A percentile compares a stretch with the other conserved stretches of the same genome.
These are phyloP conservation scores for Bombus fervidus DNA, from an alignment of 1,140 invertebrate genomes.

Conservation along the genomic window DNA sequence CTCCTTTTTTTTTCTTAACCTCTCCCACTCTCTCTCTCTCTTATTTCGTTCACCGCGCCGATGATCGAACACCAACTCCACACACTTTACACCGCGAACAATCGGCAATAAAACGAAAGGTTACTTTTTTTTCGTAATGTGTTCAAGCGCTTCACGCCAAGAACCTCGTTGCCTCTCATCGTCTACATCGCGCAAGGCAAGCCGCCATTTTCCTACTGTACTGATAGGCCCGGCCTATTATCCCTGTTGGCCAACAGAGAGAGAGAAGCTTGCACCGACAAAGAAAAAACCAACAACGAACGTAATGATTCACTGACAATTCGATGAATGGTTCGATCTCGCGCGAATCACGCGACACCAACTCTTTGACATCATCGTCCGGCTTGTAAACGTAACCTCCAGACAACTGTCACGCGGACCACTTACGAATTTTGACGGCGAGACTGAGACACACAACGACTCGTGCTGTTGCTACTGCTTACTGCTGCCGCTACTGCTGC, in stretches of 20 bases:
- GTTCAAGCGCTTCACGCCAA: constrained; percentile 16
- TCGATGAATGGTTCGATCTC: constrained; percentile 17
- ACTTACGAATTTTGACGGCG: constrained; percentile 42
- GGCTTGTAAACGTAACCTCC: constrained; percentile 24
- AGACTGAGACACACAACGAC: constrained; percentile 41
- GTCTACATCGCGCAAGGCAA: constrained; percentile 56
- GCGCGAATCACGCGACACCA: constrained; percentile 11
- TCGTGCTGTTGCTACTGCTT: constrained; percentile 49
- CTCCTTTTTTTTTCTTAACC: not conserved
- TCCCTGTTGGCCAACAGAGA: constrained; percentile 36
- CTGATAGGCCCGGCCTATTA: constrained; percentile 65
- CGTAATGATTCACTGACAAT: constrained; percentile 38
- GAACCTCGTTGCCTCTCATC: constrained; percentile 34
- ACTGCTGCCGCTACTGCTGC: constrained; percentile 40
- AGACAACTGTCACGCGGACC: constrained; percentile 56
- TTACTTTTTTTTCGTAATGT: not conserved
- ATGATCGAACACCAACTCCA: constrained; percentile 16
- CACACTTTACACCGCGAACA: not conserved
- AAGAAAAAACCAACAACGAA: constrained; percentile 19
- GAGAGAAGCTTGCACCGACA: constrained; percentile 24
- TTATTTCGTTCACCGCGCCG: not conserved
- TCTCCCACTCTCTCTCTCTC: not conserved
- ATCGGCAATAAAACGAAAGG: not conserved
- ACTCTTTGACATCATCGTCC: constrained; percentile 22
- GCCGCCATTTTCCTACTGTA: constrained; percentile 66